These are phyloP conservation scores for Syngnathus rostellatus DNA, from an alignment of 2,797 vertebrate species.

Conservation along the genomic window DNA sequence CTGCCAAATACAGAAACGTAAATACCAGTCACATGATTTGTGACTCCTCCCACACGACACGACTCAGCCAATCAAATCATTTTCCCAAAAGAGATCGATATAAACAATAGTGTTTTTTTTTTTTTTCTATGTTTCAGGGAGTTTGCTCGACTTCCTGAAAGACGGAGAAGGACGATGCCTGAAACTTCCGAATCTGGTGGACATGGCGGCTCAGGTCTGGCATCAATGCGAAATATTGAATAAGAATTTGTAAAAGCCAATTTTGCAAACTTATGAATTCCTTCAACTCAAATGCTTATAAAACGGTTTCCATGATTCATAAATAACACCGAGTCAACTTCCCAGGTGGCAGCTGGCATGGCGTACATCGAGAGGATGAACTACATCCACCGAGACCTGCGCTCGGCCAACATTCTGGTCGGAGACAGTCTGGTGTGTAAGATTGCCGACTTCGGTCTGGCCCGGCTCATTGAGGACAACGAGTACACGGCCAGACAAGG, in stretches of 20 bases:
- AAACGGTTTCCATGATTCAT: conserved; percentile 9
- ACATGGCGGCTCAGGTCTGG: conserved; percentile 97
- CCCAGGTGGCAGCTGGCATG: conserved; percentile 95
- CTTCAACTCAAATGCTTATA: conserved; percentile 18
- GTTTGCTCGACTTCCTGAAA: conserved; percentile 96
- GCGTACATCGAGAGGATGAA: conserved; percentile 99
- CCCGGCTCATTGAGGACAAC: conserved; percentile 95
- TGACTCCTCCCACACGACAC: not conserved
- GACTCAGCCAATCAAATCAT: not conserved
- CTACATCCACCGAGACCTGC: conserved; percentile 96
- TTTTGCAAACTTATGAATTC: not conserved
- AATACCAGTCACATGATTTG: not conserved
- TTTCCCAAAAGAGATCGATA: not conserved
- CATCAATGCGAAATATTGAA: not conserved
- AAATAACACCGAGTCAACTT: conserved; percentile 9
- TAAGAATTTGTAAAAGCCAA: not conserved
- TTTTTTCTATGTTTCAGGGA: conserved; percentile 64
- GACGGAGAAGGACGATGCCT: conserved; percentile 92
- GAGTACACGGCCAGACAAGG: conserved; percentile 99
- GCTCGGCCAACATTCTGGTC: conserved; percentile 96
- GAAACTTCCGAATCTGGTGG: conserved; percentile 94
- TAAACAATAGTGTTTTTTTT: not conserved
- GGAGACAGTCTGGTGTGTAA: conserved; percentile 96
- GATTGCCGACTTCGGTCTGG: conserved; percentile 96
- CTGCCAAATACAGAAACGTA: not conserved